phyloP scores from a whole-genome alignment of 2,797 vertebrate species.

The Heterohyrax brucei region DNA sequence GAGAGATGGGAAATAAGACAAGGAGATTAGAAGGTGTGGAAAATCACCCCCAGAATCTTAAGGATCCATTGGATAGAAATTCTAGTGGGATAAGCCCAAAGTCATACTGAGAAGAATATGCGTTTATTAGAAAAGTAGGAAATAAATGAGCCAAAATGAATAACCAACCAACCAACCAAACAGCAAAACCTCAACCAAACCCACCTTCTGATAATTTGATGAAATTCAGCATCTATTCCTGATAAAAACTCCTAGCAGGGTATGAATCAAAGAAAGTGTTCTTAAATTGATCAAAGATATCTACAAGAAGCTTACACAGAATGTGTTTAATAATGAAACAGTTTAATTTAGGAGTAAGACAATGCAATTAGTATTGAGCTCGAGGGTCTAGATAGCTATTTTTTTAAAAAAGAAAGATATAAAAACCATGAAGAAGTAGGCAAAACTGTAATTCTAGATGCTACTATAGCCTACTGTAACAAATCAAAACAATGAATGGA shows the following conservation, averaged over 20 bases:
- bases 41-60: background rate
- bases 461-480: background rate
- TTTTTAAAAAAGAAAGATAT: background rate
- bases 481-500: background rate
- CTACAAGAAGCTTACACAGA: background rate
- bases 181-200: background rate
- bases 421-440: background rate
- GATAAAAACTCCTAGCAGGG: background rate
- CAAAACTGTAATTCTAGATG: conserved; percentile 5
- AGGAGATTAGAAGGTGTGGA: background rate
- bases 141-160: background rate
- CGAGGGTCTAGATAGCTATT: background rate
- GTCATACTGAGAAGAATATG: background rate
- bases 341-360: background rate
- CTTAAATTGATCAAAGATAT: background rate
- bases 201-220: background rate
- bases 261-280: background rate
- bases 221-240: background rate
- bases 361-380: background rate
- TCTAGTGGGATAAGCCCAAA: background rate
- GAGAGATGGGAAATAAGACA: background rate
- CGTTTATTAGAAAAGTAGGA: conserved; percentile 43
- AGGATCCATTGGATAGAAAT: background rate
- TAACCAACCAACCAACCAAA: background rate
- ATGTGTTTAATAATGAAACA: background rate